These are phyloP conservation scores for Mactra quadrangularis DNA, from an alignment of 1,140 invertebrate genomes.

Conservation along the genomic window DNA sequence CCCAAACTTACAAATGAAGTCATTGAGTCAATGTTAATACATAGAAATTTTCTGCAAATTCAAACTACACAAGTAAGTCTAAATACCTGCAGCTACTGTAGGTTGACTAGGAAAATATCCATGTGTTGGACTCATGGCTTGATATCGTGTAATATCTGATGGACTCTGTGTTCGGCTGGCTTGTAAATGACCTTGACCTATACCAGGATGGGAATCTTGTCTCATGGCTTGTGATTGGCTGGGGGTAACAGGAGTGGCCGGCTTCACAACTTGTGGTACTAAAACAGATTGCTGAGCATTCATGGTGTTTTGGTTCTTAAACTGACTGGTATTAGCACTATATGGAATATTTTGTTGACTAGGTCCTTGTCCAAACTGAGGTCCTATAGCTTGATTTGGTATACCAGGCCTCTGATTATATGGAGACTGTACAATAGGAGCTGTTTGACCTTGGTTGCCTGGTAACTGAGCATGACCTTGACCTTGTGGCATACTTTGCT, in stretches of 20 bases:
- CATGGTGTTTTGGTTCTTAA: no score
- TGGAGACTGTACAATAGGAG: background rate
- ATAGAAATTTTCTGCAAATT: background rate
- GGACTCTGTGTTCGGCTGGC: conserved; percentile 26
- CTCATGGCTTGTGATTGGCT: background rate
- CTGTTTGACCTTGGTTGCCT: background rate
- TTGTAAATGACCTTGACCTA: conserved; percentile 52
- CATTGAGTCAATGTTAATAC: no score
- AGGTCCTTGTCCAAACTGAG: conserved; percentile 13
- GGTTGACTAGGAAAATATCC: background rate
- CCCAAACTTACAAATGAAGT: no score
- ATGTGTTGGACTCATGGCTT: conserved; percentile 3
- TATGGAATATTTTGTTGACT: conserved; percentile 9
- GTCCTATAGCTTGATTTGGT: conserved; percentile 25
- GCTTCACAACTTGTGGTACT: conserved; percentile 41
- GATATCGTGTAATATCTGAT: background rate
- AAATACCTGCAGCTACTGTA: background rate
- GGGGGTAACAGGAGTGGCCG: background rate
- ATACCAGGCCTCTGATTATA: conserved; percentile 13
- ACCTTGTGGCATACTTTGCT: no score
- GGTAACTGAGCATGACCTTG: no score
- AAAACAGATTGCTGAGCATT: conserved; percentile 38
- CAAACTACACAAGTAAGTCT: background rate
- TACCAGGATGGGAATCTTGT: background rate
- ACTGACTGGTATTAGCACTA: conserved; percentile 30